Conservation (phyloP, 2,888 invertebrate genomes). For the Trachelus tabidus region DNA sequence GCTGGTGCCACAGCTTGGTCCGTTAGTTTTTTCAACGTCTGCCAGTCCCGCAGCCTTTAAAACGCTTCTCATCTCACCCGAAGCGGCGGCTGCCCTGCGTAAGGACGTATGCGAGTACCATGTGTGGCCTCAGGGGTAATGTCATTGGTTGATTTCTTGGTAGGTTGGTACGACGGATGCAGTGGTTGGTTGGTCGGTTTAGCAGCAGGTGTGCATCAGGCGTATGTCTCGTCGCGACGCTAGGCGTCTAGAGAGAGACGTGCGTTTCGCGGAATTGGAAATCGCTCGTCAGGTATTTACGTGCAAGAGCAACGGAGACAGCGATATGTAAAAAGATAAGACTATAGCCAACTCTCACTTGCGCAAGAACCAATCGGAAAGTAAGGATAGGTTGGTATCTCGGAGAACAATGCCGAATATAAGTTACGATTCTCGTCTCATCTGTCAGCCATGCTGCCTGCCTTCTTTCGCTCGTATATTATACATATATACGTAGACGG, state of each 20-base stretch:
- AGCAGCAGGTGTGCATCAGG: not conserved
- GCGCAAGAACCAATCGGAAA: not conserved
- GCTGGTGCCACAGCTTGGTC: slow-evolving; percentile 38
- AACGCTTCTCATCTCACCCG: slow-evolving; percentile 36
- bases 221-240: slow-evolving; percentile 12
- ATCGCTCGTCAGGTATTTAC: not conserved
- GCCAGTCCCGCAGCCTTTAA: slow-evolving; percentile 39
- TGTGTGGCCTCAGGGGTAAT: too few relatives aligned
- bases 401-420: not conserved
- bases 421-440: not conserved
- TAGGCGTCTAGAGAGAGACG: not conserved
- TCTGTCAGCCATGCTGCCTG: not conserved
- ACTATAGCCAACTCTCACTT: not conserved
- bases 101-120: too few relatives aligned
- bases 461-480: not conserved
- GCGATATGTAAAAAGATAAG: not conserved
- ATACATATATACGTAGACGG: not conserved
- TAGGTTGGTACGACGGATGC: not conserved
- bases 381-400: not conserved
- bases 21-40: slow-evolving; percentile 58
- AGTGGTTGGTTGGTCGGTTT: slow-evolving; percentile 10
- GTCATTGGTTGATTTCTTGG: too few relatives aligned
- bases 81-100: too few relatives aligned
- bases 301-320: not conserved
- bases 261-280: not conserved